Evolutionary conservation across 2,888 invertebrate genomes (phyloP).

Genomic region (Lasioglossum lativentre): DNA sequence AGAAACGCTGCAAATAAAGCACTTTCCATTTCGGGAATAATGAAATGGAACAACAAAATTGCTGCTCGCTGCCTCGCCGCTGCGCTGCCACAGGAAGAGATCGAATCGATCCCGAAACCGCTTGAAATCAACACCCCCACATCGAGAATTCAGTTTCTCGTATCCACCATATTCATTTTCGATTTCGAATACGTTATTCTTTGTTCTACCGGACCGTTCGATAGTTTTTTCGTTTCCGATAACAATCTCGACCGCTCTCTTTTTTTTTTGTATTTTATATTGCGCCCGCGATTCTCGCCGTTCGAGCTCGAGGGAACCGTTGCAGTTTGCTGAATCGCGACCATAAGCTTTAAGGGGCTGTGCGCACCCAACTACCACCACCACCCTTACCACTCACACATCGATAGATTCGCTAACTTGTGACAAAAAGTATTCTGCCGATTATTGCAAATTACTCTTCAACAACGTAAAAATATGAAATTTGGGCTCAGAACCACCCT

Average conservation of each 20-base stretch:
- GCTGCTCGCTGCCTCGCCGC: not conserved
- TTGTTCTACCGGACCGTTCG: not conserved
- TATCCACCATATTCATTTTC: not conserved
- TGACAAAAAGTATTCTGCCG: too few species aligned
- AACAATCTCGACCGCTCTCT: not conserved
- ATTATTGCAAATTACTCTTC: too few species aligned
- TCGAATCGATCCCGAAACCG: not conserved
- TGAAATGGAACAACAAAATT: not conserved
- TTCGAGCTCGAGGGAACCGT: not conserved
- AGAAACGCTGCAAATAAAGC: not conserved
- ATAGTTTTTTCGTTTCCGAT: not conserved
- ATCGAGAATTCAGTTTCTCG: not conserved
- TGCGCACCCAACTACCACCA: too few species aligned
- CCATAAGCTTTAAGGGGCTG: not conserved
- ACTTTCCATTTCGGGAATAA: conserved; percentile 10
- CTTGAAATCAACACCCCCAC: not conserved
- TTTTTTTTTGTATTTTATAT: not conserved
- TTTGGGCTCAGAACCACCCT: too few species aligned
- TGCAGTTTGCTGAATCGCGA: not conserved
- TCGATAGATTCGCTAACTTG: too few species aligned
- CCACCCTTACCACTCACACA: too few species aligned
- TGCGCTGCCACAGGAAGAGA: not conserved
- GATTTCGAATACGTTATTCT: not conserved
- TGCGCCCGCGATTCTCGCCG: not conserved
- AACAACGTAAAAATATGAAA: too few species aligned